A percentile compares a stretch with the other conserved stretches of the same genome.
Evolutionary conservation across 2,797 vertebrate species (phyloP).

Genomic region (Cottoperca gobio): DNA sequence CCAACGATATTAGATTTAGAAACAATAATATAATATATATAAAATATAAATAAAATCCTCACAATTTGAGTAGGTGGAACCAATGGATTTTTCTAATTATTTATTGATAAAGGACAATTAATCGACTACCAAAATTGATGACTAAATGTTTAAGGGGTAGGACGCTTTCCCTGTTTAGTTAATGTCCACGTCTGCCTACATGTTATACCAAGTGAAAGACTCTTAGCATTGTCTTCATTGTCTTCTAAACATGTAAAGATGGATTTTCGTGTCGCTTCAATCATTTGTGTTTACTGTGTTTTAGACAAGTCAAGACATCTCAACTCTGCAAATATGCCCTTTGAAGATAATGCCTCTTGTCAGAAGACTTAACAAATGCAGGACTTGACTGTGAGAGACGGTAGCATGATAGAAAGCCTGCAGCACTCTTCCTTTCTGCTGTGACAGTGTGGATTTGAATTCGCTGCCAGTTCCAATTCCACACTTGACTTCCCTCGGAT

Average conservation of each 20-base stretch:
- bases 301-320: constrained; percentile 49
- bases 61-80: not conserved
- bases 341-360: constrained; percentile 77
- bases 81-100: not conserved
- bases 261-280: not conserved
- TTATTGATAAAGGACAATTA: too few relatives aligned
- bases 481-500: constrained; percentile 70
- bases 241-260: not conserved
- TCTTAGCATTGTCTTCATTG: not conserved
- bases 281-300: constrained; percentile 15
- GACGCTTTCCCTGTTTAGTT: not conserved
- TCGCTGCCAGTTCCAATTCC: constrained; percentile 74
- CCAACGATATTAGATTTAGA: not conserved
- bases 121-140: not conserved
- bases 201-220: constrained; percentile 5
- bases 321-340: constrained; percentile 46
- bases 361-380: constrained; percentile 70
- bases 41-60: too few relatives aligned
- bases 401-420: constrained; percentile 62
- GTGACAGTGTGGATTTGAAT: constrained; percentile 73
- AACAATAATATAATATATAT: too few relatives aligned
- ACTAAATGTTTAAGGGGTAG: not conserved
- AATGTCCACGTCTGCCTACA: not conserved
- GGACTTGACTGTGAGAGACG: constrained; percentile 62
- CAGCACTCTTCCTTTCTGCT: constrained; percentile 63